These are phyloP conservation scores for Gracilinanus agilis DNA, from an alignment of 2,113 vertebrate genomes.

Conservation along the genomic window DNA sequence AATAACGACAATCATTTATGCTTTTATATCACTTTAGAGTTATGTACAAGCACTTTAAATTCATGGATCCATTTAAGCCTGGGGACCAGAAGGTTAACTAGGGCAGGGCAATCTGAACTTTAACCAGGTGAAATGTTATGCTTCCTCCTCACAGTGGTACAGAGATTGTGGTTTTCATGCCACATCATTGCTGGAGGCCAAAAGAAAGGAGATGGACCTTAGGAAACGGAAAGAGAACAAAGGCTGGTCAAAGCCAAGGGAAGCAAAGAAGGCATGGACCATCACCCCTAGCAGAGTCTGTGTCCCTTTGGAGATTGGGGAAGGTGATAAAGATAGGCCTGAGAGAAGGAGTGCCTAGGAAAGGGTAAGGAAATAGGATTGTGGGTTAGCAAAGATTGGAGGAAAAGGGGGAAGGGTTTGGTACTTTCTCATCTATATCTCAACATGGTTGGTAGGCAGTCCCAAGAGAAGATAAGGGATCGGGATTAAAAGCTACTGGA, in stretches of 20 bases:
- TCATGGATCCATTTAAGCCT: neutral
- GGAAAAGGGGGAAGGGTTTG: neutral
- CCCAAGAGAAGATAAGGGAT: neutral
- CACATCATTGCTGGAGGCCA: neutral
- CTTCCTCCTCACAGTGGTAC: neutral
- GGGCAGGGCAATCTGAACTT: neutral
- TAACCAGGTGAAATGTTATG: neutral
- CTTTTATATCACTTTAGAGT: neutral
- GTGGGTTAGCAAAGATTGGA: neutral
- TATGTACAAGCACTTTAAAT: neutral
- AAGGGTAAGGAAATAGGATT: neutral
- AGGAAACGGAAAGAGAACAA: neutral
- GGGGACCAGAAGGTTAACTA: neutral
- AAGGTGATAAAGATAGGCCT: neutral
- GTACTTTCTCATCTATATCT: neutral
- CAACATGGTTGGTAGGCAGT: neutral
- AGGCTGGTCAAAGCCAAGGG: neutral
- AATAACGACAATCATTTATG: neutral
- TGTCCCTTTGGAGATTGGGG: neutral
- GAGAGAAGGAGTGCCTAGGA: neutral
- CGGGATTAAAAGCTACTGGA: neutral
- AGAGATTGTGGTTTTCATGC: neutral
- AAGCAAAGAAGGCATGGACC: neutral
- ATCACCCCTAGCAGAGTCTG: neutral
- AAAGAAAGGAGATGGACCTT: neutral